Evolutionary conservation across 2,113 vertebrate species (phyloP).

Genomic region (Callithrix jacchus): DNA sequence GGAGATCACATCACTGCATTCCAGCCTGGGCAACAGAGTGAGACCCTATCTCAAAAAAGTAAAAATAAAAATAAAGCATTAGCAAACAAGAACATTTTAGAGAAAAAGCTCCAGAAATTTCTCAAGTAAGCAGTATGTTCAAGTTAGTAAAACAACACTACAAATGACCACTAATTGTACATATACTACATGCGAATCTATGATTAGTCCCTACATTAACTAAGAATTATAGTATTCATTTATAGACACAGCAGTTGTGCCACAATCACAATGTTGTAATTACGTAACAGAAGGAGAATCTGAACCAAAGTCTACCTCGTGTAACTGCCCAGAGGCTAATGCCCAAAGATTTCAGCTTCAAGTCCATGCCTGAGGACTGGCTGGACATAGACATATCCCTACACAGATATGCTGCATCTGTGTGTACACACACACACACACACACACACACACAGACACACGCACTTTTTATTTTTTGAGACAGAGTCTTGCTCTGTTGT

Average conservation of each 20-base stretch:
- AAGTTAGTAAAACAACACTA: neutral
- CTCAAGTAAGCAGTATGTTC: neutral
- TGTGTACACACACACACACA: neutral
- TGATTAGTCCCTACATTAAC: neutral
- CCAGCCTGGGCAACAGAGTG: too few species aligned
- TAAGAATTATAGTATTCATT: neutral
- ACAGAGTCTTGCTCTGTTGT: neutral
- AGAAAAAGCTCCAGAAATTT: conserved; percentile 14
- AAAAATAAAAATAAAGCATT: neutral
- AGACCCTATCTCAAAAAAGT: too few species aligned
- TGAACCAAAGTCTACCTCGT: neutral
- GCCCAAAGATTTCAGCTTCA: neutral
- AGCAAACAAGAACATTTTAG: neutral
- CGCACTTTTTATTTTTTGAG: neutral
- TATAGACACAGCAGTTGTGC: neutral
- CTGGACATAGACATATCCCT: neutral
- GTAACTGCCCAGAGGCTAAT: neutral
- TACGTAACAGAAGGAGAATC: neutral
- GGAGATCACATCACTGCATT: too few species aligned
- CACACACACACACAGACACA: too few species aligned
- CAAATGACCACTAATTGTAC: neutral
- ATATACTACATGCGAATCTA: neutral
- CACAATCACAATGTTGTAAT: neutral
- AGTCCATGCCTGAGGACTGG: neutral
- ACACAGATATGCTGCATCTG: neutral